These are phyloP conservation scores for Felis chaus DNA, from an alignment of 2,113 vertebrate genomes.

Conservation along the genomic window DNA sequence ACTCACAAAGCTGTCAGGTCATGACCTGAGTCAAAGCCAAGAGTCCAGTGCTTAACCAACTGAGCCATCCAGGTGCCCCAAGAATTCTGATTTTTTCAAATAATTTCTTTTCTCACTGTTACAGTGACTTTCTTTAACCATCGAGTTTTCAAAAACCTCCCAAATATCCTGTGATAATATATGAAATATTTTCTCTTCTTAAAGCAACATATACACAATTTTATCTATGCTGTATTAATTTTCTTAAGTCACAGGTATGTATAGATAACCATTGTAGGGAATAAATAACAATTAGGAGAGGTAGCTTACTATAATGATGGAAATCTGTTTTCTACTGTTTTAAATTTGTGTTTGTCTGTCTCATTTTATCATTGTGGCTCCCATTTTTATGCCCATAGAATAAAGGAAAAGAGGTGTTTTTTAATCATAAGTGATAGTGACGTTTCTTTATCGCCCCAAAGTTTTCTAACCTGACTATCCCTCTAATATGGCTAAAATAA, in stretches of 20 bases:
- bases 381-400: not conserved
- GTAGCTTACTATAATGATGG: not conserved
- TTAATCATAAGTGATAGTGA: not conserved
- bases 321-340: not conserved
- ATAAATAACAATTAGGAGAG: not conserved
- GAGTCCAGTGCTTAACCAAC: too few species aligned
- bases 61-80: too few species aligned
- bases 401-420: not conserved
- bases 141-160: not conserved
- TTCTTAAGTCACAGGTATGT: not conserved
- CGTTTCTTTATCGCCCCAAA: not conserved
- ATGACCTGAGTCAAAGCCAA: too few species aligned
- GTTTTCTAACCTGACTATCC: not conserved
- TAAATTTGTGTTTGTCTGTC: not conserved
- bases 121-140: not conserved
- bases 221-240: not conserved
- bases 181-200: not conserved
- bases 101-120: not conserved
- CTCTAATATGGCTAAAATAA: not conserved
- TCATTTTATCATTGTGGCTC: not conserved
- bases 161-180: not conserved
- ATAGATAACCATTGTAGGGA: not conserved
- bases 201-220: not conserved
- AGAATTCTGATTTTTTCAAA: not conserved
- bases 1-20: too few species aligned